Evolutionary conservation across 2,113 vertebrate genomes (phyloP).

Genomic region (Microtus oregoni): DNA sequence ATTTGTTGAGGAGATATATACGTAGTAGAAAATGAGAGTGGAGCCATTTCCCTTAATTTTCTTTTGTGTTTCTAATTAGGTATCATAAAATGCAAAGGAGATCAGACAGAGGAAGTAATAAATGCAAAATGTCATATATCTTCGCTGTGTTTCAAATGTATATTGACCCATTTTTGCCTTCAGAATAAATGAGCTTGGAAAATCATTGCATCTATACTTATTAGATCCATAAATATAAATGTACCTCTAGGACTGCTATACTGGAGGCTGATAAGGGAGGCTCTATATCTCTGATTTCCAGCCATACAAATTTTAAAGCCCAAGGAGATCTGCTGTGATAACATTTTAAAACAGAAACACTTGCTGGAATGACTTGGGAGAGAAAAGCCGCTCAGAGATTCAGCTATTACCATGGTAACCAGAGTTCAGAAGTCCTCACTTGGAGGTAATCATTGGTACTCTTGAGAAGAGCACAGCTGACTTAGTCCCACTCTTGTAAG

Average conservation of each 20-base stretch:
- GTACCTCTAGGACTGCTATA: not conserved
- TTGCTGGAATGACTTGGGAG: conserved; percentile 35
- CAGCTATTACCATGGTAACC: conserved; percentile 41
- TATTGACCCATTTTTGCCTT: conserved; percentile 64
- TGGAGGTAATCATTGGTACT: conserved; percentile 30
- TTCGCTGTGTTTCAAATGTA: conserved; percentile 48
- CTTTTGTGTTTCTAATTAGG: conserved; percentile 69
- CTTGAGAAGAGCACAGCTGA: not conserved
- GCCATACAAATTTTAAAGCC: conserved; percentile 28
- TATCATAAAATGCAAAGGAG: conserved; percentile 51
- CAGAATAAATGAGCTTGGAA: conserved; percentile 39
- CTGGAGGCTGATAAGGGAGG: not conserved
- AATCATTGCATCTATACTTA: not conserved
- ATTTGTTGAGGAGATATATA: conserved; percentile 57
- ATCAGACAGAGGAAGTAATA: conserved; percentile 55
- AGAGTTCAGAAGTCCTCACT: conserved; percentile 38
- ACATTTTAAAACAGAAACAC: conserved; percentile 68
- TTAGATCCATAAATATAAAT: not conserved
- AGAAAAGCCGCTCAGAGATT: conserved; percentile 17
- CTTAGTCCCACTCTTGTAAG: conserved; percentile 21
- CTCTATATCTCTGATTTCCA: not conserved
- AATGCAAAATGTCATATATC: conserved; percentile 33
- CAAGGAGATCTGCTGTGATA: conserved; percentile 39
- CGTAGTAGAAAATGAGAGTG: not conserved
- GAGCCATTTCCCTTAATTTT: conserved; percentile 57